Evolutionary conservation across 2,797 vertebrate species (phyloP).

Genomic region (Hypotaenidia philippensis): DNA sequence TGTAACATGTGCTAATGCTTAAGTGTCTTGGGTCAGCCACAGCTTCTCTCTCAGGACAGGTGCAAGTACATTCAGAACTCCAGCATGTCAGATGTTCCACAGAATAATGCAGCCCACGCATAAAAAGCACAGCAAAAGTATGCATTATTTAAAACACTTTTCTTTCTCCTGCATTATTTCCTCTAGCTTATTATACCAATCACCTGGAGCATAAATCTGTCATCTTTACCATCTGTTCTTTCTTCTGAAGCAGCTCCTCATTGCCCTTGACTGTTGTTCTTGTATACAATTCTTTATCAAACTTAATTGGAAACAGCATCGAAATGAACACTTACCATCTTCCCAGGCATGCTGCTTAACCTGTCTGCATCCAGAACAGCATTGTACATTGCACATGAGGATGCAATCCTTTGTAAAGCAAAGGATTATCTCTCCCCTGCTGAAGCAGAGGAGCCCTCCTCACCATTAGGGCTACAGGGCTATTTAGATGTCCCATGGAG

Average conservation of each 20-base stretch:
- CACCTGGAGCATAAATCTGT: constrained; percentile 56
- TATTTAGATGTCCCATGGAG: background rate
- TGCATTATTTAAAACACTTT: background rate
- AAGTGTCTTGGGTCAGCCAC: background rate
- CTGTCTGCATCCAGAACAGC: background rate
- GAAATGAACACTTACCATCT: background rate
- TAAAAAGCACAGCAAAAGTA: background rate
- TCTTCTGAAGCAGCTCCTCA: constrained; percentile 5
- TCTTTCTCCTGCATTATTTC: background rate
- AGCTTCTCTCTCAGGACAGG: background rate
- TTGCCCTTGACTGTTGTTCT: background rate
- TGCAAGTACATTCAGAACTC: background rate
- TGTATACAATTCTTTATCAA: constrained; percentile 7
- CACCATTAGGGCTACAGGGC: background rate
- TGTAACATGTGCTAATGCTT: background rate
- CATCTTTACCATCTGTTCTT: constrained; percentile 26
- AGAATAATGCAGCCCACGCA: background rate
- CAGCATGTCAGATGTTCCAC: background rate
- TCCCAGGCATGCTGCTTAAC: background rate
- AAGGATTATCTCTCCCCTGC: background rate
- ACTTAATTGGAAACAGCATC: constrained; percentile 30
- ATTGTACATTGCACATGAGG: background rate
- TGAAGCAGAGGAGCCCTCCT: background rate
- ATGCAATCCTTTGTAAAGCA: background rate
- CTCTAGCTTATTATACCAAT: constrained; percentile 27